These are phyloP conservation scores for Thalassoma bifasciatum DNA, from an alignment of 2,113 vertebrate species.

Conservation along the genomic window DNA sequence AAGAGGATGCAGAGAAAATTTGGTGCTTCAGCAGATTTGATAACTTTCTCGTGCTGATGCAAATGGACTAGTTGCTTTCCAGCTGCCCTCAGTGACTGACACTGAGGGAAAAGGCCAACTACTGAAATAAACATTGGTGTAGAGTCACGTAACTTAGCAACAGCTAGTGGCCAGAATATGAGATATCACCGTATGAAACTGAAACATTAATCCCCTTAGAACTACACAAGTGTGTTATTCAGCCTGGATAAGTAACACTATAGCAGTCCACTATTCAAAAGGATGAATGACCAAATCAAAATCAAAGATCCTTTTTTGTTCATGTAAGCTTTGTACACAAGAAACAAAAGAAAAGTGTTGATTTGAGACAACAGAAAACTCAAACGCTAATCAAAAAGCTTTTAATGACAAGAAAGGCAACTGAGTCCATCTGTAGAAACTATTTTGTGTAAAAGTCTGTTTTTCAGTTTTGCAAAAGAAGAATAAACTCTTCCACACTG, in stretches of 20 bases:
- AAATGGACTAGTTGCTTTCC: not conserved
- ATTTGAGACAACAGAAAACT: not conserved
- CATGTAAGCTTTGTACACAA: not conserved
- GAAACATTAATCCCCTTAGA: not conserved
- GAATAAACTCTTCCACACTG: constrained; percentile 41
- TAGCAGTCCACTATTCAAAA: not conserved
- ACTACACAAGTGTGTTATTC: not conserved
- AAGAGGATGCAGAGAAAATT: too few relatives aligned
- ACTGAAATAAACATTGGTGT: not conserved
- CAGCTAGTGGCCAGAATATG: not conserved
- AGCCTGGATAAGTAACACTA: not conserved
- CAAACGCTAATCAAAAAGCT: not conserved
- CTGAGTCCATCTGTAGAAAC: not conserved
- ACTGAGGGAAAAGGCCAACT: constrained; percentile 9
- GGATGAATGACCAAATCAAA: not conserved
- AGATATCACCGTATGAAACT: not conserved
- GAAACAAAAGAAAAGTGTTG: not conserved
- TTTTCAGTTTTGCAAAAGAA: constrained; percentile 27
- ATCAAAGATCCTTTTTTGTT: not conserved
- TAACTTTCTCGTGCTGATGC: not conserved
- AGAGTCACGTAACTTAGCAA: constrained; percentile 24
- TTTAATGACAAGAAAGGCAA: not conserved
- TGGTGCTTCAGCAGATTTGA: not conserved
- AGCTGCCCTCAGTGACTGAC: not conserved
- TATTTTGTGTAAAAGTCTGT: constrained; percentile 6